These are phyloP conservation scores for Crax fasciolata DNA, from an alignment of 2,797 vertebrate species.

Conservation along the genomic window DNA sequence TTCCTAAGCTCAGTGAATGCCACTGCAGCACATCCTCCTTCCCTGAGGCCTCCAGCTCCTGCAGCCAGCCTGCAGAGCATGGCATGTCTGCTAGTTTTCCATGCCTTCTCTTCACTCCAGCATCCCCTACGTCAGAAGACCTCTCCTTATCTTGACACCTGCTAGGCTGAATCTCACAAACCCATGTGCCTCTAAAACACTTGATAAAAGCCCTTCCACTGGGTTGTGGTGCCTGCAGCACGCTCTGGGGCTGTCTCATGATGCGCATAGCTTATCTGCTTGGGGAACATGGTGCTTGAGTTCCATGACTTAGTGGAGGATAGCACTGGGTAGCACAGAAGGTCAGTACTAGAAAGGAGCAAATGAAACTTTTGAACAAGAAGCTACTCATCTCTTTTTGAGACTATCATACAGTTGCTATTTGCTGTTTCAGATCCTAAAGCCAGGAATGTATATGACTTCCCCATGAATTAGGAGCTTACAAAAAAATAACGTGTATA, in stretches of 20 bases:
- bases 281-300: background rate
- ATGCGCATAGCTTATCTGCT: background rate
- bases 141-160: background rate
- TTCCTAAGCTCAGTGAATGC: background rate
- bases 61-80: accelerated
- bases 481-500: background rate
- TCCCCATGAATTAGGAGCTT: background rate
- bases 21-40: background rate
- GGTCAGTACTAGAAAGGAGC: background rate
- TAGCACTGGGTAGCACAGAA: background rate
- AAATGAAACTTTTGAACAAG: background rate
- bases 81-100: background rate
- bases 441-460: background rate
- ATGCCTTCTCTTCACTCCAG: background rate
- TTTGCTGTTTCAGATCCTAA: background rate
- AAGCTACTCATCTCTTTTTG: background rate
- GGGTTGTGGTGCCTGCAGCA: background rate
- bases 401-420: background rate
- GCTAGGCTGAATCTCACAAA: background rate
- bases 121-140: background rate
- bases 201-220: background rate
- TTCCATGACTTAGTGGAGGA: background rate
- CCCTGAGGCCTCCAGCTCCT: background rate
- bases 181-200: background rate
- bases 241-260: background rate